Conservation (phyloP, 92 coral and sea anemone genomes). For the Micromussa lordhowensis region DNA sequence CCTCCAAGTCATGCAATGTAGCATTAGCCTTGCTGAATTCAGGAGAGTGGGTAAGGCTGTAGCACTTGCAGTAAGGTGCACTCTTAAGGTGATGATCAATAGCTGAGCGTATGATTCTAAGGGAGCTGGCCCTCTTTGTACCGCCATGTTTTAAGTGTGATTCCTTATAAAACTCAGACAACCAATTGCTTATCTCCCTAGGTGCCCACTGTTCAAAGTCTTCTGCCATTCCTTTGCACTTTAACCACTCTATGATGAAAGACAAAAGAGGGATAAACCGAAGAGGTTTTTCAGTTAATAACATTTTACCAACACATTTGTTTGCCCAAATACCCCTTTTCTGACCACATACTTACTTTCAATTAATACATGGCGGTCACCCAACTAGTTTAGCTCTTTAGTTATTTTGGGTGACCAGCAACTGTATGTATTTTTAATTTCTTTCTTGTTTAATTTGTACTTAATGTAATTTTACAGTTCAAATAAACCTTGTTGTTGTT, state of each 20-base stretch:
- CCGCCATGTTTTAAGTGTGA: conserved; percentile 78
- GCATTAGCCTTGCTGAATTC: conserved; percentile 47
- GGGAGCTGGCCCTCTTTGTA: conserved; percentile 77
- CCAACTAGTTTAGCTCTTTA: too few relatives aligned
- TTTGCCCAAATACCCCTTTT: too few relatives aligned
- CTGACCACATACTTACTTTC: too few relatives aligned
- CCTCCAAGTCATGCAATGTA: conserved; percentile 55
- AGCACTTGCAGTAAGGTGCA: conserved; percentile 69
- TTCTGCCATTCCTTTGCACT: conserved; percentile 58
- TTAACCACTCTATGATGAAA: conserved; percentile 68
- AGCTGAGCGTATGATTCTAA: conserved; percentile 83
- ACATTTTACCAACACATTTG: not conserved
- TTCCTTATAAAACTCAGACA: conserved; percentile 79
- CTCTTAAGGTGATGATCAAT: conserved; percentile 79
- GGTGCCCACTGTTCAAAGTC: conserved; percentile 80
- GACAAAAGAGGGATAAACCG: not conserved
- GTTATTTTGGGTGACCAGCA: too few relatives aligned
- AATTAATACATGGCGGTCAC: too few relatives aligned
- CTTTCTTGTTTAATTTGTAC: too few relatives aligned
- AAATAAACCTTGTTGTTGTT: too few relatives aligned
- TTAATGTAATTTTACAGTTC: too few relatives aligned
- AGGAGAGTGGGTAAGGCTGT: conserved; percentile 67
- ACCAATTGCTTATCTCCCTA: conserved; percentile 71
- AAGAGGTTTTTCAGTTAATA: not conserved
- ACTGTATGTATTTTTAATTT: too few relatives aligned